phyloP scores from a whole-genome alignment of 2,113 vertebrate species.

The Sinocyclocheilus anophthalmus region DNA sequence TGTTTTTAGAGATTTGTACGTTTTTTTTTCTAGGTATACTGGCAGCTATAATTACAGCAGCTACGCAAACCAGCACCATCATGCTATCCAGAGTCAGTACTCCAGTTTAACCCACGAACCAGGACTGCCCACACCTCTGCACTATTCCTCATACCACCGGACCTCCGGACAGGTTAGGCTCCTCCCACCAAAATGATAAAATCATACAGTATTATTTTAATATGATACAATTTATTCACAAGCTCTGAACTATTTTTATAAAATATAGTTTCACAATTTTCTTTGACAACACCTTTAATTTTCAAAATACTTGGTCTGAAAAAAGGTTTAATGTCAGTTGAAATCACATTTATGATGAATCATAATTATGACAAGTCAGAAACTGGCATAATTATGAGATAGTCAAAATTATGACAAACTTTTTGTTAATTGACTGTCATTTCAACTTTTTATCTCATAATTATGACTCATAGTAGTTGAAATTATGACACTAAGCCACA shows the following conservation, averaged over 20 bases:
- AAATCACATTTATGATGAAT: neutral
- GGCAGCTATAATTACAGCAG: conserved; percentile 96
- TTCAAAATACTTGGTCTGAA: neutral
- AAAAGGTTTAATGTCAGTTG: neutral
- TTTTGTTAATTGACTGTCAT: neutral
- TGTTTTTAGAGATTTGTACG: neutral
- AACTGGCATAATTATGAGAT: neutral
- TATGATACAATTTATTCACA: neutral
- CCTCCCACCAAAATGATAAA: neutral
- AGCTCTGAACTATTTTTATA: neutral
- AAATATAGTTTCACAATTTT: neutral
- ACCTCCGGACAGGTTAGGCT: conserved; percentile 89
- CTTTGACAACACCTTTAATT: neutral
- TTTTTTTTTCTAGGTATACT: conserved; percentile 80
- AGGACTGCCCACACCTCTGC: conserved; percentile 87
- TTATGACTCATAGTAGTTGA: neutral
- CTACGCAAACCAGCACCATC: conserved; percentile 93
- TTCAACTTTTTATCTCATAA: neutral
- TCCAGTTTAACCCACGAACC: conserved; percentile 89
- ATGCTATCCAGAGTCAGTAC: conserved; percentile 95
- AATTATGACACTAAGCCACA: neutral
- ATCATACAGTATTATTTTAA: neutral
- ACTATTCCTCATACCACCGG: conserved; percentile 94
- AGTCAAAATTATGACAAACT: neutral
- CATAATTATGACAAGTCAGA: neutral